phyloP scores from a whole-genome alignment of 2,113 vertebrate species.

The Toxotes jaculatrix region DNA sequence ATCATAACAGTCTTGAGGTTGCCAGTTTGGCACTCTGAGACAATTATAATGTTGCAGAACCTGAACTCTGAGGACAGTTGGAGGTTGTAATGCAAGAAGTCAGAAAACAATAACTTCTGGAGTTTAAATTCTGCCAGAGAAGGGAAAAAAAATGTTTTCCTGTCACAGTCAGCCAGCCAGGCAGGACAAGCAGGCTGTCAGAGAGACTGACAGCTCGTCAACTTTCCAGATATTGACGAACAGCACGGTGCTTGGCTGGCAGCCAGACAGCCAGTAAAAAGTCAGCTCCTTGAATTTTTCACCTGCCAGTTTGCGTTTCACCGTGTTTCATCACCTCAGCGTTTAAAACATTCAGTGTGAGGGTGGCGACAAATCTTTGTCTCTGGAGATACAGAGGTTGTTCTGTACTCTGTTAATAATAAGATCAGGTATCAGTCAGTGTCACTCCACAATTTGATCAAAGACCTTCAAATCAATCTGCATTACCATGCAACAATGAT shows the following conservation, averaged over 20 bases:
- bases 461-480: background rate
- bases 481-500: background rate
- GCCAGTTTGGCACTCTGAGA: conserved; percentile 52
- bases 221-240: conserved; percentile 37
- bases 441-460: background rate
- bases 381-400: background rate
- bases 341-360: conserved; percentile 10
- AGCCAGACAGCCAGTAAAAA: conserved; percentile 16
- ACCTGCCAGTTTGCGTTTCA: conserved; percentile 52
- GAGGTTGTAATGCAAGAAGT: conserved; percentile 25
- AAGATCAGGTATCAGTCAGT: conserved; percentile 12
- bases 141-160: background rate
- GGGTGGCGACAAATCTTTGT: conserved; percentile 4
- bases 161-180: conserved; percentile 36
- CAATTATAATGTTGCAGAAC: conserved; percentile 43
- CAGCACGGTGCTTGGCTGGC: background rate
- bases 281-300: conserved; percentile 28
- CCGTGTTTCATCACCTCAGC: conserved; percentile 31
- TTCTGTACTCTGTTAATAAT: conserved; percentile 2
- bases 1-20: conserved; percentile 28
- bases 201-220: conserved; percentile 46
- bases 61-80: conserved; percentile 43
- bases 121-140: conserved; percentile 28
- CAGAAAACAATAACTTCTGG: conserved; percentile 44
- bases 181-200: conserved; percentile 41